These are phyloP conservation scores for Myocastor coypus DNA, from an alignment of 2,113 vertebrate genomes.

Conservation along the genomic window DNA sequence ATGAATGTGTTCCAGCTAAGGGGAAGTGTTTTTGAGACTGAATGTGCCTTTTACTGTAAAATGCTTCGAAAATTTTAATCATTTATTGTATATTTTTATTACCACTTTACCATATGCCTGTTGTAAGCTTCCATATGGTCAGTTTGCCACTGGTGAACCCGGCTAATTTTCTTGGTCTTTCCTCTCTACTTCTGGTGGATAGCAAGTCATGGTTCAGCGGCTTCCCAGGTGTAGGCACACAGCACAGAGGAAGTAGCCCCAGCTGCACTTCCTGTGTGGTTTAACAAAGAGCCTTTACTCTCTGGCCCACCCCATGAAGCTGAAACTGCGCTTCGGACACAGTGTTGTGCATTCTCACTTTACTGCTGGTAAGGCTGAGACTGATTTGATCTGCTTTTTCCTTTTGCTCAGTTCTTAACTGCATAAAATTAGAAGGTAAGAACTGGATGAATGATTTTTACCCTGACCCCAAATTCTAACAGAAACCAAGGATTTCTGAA, in stretches of 20 bases:
- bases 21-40: not conserved
- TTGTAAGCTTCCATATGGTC: not conserved
- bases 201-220: not conserved
- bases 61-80: not conserved
- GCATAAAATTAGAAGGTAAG: not conserved
- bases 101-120: not conserved
- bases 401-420: slow-evolving; percentile 27
- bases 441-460: slow-evolving; percentile 9
- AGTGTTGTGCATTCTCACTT: not conserved
- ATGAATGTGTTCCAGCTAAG: not conserved
- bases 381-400: not conserved
- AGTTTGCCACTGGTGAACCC: not conserved
- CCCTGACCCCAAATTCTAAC: not conserved
- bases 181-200: not conserved
- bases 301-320: not conserved
- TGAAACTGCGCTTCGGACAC: not conserved
- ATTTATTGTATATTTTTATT: not conserved
- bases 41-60: not conserved
- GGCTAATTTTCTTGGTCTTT: not conserved
- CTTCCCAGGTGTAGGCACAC: not conserved
- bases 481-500: not conserved
- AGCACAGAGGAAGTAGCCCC: not conserved
- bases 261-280: not conserved
- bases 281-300: not conserved
- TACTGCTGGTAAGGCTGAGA: not conserved